A percentile compares a stretch with the other conserved stretches of the same genome.
These are phyloP conservation scores for Heliornis fulica DNA, from an alignment of 2,113 vertebrate genomes.

Conservation along the genomic window DNA sequence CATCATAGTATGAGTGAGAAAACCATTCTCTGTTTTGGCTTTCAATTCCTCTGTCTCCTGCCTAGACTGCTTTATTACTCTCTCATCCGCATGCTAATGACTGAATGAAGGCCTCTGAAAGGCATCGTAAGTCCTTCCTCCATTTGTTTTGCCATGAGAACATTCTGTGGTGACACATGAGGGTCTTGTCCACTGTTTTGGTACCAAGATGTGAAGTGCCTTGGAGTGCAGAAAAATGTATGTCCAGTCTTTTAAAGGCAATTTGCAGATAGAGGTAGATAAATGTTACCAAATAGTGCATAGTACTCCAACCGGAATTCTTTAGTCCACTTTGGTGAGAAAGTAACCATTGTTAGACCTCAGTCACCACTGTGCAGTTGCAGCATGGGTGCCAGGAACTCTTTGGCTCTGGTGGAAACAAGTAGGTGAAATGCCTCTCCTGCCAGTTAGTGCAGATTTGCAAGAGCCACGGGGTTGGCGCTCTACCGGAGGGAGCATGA, in stretches of 20 bases:
- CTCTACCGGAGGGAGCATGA: rapidly evolving
- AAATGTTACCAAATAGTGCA: background rate
- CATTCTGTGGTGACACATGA: background rate
- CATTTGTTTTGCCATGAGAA: background rate
- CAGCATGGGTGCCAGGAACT: background rate
- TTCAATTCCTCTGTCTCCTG: background rate
- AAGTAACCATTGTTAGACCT: background rate
- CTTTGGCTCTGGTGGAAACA: background rate
- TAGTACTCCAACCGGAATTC: background rate
- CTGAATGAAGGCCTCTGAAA: background rate
- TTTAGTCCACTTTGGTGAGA: background rate
- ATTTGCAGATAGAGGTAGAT: background rate
- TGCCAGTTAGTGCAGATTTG: background rate
- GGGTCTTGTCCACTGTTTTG: background rate
- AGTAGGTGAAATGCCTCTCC: background rate
- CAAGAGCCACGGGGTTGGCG: background rate
- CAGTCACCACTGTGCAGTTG: background rate
- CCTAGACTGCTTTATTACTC: background rate
- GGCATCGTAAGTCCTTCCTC: background rate
- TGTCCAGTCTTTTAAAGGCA: background rate
- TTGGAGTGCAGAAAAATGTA: background rate
- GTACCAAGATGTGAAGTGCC: background rate
- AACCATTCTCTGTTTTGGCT: background rate
- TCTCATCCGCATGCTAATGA: background rate
- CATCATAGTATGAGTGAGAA: background rate